These are phyloP conservation scores for Caenorhabditis japonica DNA, from an alignment of 2,888 invertebrate species.

Conservation along the genomic window DNA sequence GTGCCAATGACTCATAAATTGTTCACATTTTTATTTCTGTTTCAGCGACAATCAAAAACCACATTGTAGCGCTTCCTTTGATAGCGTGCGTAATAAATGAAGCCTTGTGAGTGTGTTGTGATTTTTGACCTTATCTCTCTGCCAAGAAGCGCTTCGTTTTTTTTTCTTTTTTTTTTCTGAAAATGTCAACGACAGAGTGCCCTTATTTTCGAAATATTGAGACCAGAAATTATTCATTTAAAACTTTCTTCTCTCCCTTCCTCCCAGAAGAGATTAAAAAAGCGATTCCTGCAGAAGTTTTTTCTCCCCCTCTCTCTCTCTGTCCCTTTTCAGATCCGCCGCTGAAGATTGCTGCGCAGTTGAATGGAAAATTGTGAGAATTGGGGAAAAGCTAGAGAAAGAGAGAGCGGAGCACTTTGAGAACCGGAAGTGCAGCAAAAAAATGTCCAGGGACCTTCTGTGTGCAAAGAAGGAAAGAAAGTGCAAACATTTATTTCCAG, in stretches of 20 bases:
- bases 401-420: no score
- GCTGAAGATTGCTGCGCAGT: background rate
- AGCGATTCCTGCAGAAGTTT: conserved; percentile 1
- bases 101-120: no score
- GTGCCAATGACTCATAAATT: no score
- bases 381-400: conserved; percentile 11
- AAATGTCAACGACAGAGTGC: conserved; percentile 35
- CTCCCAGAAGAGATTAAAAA: conserved; percentile 21
- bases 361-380: conserved; percentile 13
- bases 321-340: conserved; percentile 10
- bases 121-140: no score
- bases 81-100: no score
- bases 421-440: conserved; percentile 14
- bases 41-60: no score
- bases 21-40: no score
- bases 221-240: conserved; percentile 28
- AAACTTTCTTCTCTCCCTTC: no score
- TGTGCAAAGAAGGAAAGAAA: background rate
- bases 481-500: background rate
- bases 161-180: no score
- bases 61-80: no score
- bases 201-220: conserved; percentile 9
- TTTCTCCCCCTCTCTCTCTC: no score
- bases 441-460: background rate
- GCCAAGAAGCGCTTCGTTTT: no score